phyloP scores from a whole-genome alignment of 2,113 vertebrate genomes.

The Beaufortia kweichowensis region DNA sequence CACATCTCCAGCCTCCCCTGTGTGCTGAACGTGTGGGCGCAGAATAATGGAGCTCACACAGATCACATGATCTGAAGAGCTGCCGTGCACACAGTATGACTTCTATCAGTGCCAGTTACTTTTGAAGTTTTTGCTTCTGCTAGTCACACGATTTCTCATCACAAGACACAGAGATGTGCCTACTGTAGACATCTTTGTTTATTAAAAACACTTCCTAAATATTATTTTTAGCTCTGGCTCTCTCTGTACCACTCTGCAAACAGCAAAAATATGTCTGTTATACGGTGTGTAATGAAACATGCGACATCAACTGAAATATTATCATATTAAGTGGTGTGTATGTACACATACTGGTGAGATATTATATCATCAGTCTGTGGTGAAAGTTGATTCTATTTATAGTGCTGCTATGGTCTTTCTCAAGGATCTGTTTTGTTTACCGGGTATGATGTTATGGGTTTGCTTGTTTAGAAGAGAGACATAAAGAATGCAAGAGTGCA shows the following conservation, averaged over 20 bases:
- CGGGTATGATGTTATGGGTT: background rate
- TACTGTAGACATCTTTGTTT: background rate
- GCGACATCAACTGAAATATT: background rate
- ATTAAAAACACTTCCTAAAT: no score
- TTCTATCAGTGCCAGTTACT: constrained; percentile 56
- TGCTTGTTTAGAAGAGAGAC: background rate
- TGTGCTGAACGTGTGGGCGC: constrained; percentile 39
- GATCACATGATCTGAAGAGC: constrained; percentile 48
- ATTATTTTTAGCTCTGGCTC: no score
- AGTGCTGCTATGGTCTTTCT: constrained; percentile 28
- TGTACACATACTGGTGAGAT: background rate
- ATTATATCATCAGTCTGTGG: constrained; percentile 28
- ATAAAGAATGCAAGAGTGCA: background rate
- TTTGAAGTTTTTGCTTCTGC: constrained; percentile 55
- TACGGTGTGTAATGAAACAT: background rate
- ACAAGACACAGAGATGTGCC: constrained; percentile 61
- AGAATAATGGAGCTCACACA: constrained; percentile 66
- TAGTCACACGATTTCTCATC: constrained; percentile 70
- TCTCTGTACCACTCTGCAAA: background rate
- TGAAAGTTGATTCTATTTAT: constrained; percentile 27
- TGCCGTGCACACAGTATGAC: constrained; percentile 42
- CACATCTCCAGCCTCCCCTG: constrained; percentile 21
- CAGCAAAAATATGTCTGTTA: background rate
- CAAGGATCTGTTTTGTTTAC: constrained; percentile 19
- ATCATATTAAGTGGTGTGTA: background rate